These are phyloP conservation scores for Cephalopholis sonnerati DNA, from an alignment of 2,113 vertebrate species.

Conservation along the genomic window DNA sequence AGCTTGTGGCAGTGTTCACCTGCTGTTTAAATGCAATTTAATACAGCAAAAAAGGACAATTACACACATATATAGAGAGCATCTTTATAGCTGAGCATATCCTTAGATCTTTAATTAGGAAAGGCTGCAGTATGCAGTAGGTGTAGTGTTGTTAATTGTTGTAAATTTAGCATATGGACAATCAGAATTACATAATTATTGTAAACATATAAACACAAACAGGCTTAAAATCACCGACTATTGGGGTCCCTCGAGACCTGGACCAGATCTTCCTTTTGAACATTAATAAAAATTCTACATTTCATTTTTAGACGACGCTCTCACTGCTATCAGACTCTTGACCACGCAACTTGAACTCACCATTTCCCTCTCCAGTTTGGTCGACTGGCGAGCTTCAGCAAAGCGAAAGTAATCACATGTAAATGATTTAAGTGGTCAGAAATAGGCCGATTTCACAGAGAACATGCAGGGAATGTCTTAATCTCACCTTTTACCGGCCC, in stretches of 20 bases:
- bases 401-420: conserved; percentile 78
- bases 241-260: conserved; percentile 33
- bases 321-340: conserved; percentile 1
- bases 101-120: too few species aligned
- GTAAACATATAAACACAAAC: not conserved
- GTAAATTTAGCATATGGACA: not conserved
- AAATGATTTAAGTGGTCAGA: conserved; percentile 79
- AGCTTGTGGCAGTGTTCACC: not conserved
- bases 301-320: not conserved
- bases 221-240: conserved; percentile 47
- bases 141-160: too few species aligned
- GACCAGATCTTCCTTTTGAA: conserved; percentile 17
- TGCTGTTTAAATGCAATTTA: too few species aligned
- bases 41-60: not conserved
- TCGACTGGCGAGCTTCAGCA: not conserved
- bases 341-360: not conserved
- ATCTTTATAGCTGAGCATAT: conserved; percentile 3
- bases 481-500: conserved; percentile 69
- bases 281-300: conserved; percentile 2
- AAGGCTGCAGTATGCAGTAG: too few species aligned
- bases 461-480: conserved; percentile 82
- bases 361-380: conserved; percentile 1
- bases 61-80: not conserved
- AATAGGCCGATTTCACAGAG: conserved; percentile 71
- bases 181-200: not conserved